Evolutionary conservation across 2,797 vertebrate genomes (phyloP), one percentile per base, ranked within the genome.

Genomic region (Enteromius anoplus): DNA sequence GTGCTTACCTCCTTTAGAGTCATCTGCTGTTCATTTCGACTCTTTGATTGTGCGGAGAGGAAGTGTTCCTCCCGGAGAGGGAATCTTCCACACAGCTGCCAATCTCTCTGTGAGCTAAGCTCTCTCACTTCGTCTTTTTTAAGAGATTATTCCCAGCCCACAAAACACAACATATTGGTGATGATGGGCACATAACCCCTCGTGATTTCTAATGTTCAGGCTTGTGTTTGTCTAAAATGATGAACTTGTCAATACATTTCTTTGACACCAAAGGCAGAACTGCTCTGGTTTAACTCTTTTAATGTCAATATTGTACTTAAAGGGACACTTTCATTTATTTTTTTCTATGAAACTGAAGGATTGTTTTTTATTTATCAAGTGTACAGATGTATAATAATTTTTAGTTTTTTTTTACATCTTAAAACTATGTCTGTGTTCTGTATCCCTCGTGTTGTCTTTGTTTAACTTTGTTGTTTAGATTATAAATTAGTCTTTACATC

Each of bases 1-100:
- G 86, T 75, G 89, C 88, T 92, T 91, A 90, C 92, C 92, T 88
- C 55, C 88, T 89, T 82, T 72, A 85, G 87, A 85, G 90, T 89
- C 88, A 90, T 90, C 87, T 64, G 79, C 69, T 81, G 79, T 72
- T 81, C 69, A 81, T 81, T 81, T 40, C 2, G 21, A n/a, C 42
- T 42, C 23, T 80, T 60, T 60, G 78, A 71, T 71, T 80, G 66
- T 70, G 47, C 14, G 75, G 84, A 85, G 87, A 87, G 87, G 88
- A 92, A 91, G 90, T 85, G 21, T 81, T 58, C 60, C 66, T 45
- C 62, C n/a, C 85, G 90, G 80, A 72, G 81, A 60, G 85, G 82
- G 90, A 89, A 91, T 89, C 83, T 72, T 69, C n/a, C 78, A 42
- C 66, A 76, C 53, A 60, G 62, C 64, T 70, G 42, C 72, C 37